phyloP scores from a whole-genome alignment of 2,797 vertebrate genomes.

The Cheirogaleus major region DNA sequence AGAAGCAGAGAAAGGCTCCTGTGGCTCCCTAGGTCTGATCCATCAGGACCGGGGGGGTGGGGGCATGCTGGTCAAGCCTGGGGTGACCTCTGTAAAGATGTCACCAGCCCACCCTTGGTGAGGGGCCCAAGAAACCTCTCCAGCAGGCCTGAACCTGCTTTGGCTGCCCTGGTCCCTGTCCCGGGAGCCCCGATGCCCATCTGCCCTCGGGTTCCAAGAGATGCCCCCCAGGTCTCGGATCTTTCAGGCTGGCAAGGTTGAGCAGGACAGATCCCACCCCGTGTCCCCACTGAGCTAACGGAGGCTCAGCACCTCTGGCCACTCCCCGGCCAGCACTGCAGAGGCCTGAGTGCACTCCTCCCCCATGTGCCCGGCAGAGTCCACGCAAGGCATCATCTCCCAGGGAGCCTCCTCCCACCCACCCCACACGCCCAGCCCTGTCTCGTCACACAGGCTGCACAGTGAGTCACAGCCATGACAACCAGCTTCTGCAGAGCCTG shows the following conservation, averaged over 20 bases:
- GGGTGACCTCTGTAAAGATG: neutral
- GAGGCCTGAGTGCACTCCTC: neutral
- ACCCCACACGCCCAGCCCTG: neutral
- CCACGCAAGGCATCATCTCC: neutral
- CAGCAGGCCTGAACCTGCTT: neutral
- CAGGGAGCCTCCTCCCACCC: neutral
- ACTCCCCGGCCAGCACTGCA: rapidly evolving
- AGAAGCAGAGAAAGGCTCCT: neutral
- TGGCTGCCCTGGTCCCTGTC: neutral
- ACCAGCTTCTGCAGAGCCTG: neutral
- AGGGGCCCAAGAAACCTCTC: neutral
- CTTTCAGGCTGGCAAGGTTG: neutral
- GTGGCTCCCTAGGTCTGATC: neutral
- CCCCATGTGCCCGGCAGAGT: rapidly evolving
- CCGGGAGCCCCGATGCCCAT: rapidly evolving
- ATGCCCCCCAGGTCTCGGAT: too few species aligned
- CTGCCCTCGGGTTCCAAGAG: rapidly evolving
- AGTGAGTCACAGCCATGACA: rapidly evolving
- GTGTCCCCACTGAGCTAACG: neutral
- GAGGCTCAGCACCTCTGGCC: neutral
- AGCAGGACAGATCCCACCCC: rapidly evolving
- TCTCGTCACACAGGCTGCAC: neutral
- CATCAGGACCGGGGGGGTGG: rapidly evolving
- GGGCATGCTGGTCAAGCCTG: neutral
- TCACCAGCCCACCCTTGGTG: neutral